Percentiles rank a stretch among this genome's conserved stretches.
Evolutionary conservation across 2,888 invertebrate genomes (phyloP).

Genomic region (Amaurobius ferox): DNA sequence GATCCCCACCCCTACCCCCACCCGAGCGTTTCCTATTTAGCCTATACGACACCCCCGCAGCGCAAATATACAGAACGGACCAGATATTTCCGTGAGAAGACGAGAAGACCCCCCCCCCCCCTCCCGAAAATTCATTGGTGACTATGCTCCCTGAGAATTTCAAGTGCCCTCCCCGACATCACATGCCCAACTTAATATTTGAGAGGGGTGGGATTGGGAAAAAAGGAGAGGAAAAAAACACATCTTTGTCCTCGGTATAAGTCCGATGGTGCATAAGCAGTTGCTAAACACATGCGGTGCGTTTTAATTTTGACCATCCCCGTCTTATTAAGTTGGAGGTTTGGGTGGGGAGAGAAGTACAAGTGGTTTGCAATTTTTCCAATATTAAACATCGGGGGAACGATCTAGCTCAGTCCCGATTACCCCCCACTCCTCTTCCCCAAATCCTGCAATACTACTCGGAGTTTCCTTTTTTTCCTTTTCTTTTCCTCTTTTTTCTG

Average conservation of each 20-base stretch:
- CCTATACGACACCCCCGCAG: slow-evolving; percentile 57
- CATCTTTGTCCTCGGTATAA: slow-evolving; percentile 28
- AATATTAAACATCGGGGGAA: slow-evolving; percentile 36
- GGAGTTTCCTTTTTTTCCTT: background rate
- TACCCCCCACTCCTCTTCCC: background rate
- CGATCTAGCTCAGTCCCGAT: background rate
- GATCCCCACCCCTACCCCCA: too few relatives aligned
- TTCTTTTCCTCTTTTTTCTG: too few relatives aligned
- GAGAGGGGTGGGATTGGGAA: slow-evolving; percentile 39
- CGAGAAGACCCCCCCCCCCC: slow-evolving; percentile 16
- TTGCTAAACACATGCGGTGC: slow-evolving; percentile 64
- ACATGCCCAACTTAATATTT: slow-evolving; percentile 66
- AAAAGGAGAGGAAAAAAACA: slow-evolving; percentile 26
- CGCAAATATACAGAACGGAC: slow-evolving; percentile 23
- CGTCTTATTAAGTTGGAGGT: slow-evolving; percentile 45
- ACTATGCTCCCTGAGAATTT: slow-evolving; percentile 53
- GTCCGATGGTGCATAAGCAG: slow-evolving; percentile 51
- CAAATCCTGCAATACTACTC: background rate
- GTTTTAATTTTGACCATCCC: slow-evolving; percentile 59
- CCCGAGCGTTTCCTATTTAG: slow-evolving; percentile 24
- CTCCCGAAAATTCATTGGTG: slow-evolving; percentile 39
- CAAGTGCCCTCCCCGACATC: slow-evolving; percentile 31
- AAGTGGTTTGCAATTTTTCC: slow-evolving; percentile 46
- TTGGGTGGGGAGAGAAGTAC: background rate
- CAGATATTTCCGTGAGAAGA: slow-evolving; percentile 45